Percentiles rank a stretch among this genome's conserved stretches.
phyloP scores from a whole-genome alignment of 2,888 invertebrate species.

The Fissipunctia ypsillon region DNA sequence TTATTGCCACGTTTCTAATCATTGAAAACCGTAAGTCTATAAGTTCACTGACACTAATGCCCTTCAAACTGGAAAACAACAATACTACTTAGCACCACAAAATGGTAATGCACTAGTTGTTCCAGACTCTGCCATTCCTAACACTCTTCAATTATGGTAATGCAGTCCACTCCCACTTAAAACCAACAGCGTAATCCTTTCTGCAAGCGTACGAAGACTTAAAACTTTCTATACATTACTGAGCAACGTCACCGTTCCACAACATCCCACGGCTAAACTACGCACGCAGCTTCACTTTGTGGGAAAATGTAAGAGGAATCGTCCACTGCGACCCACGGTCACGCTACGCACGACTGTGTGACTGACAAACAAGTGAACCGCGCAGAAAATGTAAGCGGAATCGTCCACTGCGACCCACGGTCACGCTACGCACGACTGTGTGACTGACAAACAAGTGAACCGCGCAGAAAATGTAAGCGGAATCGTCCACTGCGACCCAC shows the following conservation, averaged over 20 bases:
- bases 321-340: too few species aligned
- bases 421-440: too few species aligned
- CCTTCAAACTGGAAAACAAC: neutral
- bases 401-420: too few species aligned
- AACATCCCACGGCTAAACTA: neutral
- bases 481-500: neutral
- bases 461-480: too few species aligned
- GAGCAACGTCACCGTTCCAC: neutral
- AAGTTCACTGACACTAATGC: too few species aligned
- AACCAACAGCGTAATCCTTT: slow-evolving; percentile 6
- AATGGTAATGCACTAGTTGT: neutral
- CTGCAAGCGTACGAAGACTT: slow-evolving; percentile 13
- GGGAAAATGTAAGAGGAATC: neutral
- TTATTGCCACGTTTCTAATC: too few species aligned
- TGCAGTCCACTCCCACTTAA: slow-evolving; percentile 7
- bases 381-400: neutral
- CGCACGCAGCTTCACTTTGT: neutral
- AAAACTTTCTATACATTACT: slow-evolving; percentile 27
- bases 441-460: neutral
- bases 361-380: neutral
- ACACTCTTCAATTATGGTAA: slow-evolving; percentile 47
- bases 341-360: neutral
- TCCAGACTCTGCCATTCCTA: neutral
- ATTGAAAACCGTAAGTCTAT: too few species aligned
- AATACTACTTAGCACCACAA: neutral